phyloP scores from a whole-genome alignment of 2,797 vertebrate genomes.

The Caiman crocodilus region DNA sequence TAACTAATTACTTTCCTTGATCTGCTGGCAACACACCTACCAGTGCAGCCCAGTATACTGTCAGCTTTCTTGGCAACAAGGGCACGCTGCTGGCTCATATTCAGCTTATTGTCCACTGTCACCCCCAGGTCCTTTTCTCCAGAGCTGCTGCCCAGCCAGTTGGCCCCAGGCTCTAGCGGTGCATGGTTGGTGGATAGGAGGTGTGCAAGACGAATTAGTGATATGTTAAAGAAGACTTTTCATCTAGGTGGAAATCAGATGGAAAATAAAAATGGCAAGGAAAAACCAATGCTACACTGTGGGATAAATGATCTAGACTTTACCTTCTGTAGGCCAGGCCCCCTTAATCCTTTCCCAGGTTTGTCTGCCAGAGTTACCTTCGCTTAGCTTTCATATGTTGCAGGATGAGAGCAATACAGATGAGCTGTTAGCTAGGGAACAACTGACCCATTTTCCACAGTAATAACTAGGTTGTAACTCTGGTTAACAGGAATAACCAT shows the following conservation, averaged over 20 bases:
- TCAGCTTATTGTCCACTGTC: too few relatives aligned
- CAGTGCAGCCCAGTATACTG: too few relatives aligned
- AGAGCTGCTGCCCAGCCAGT: too few relatives aligned
- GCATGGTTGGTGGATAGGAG: not conserved
- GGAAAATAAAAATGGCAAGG: not conserved
- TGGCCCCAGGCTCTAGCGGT: too few relatives aligned
- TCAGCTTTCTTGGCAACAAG: too few relatives aligned
- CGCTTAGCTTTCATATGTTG: too few relatives aligned
- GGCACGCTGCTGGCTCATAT: too few relatives aligned
- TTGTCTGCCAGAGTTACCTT: not conserved
- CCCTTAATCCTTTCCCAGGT: not conserved
- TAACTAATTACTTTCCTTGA: too few relatives aligned
- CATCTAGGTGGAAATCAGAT: not conserved
- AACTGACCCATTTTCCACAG: not conserved
- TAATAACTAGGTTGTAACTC: too few relatives aligned
- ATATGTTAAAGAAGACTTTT: not conserved
- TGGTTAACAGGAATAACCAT: too few relatives aligned
- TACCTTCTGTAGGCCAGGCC: not conserved
- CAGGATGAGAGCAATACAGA: not conserved
- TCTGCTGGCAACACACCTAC: too few relatives aligned
- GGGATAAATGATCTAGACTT: not conserved
- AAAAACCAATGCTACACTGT: not conserved
- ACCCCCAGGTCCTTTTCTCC: too few relatives aligned
- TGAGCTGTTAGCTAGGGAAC: not conserved
- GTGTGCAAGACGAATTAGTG: not conserved